phyloP scores from a whole-genome alignment of 2,797 vertebrate genomes.

The Epinephelus malabaricus region DNA sequence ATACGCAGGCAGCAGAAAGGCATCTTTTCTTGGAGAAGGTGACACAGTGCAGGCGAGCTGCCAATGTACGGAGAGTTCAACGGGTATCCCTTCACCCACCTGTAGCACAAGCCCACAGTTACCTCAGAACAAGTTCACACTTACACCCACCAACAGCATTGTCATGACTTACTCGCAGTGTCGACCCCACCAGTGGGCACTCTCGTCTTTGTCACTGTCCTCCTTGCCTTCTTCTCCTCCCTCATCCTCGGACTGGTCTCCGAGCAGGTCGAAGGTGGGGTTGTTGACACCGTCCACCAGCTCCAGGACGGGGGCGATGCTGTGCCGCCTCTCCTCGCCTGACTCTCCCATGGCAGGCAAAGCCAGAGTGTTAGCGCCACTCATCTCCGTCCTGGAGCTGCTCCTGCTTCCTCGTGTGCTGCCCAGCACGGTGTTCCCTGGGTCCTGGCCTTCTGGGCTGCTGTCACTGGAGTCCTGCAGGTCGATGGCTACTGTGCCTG shows the following conservation, averaged over 20 bases:
- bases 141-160: not conserved
- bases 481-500: slow-evolving; percentile 91
- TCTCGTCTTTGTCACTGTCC: slow-evolving; percentile 81
- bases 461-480: slow-evolving; percentile 89
- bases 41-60: slow-evolving; percentile 90
- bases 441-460: slow-evolving; percentile 85
- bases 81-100: slow-evolving; percentile 91
- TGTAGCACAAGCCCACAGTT: slow-evolving; percentile 68
- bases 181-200: slow-evolving; percentile 85
- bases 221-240: slow-evolving; percentile 86
- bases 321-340: slow-evolving; percentile 85
- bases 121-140: slow-evolving; percentile 2
- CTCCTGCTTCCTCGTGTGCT: slow-evolving; percentile 74
- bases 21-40: slow-evolving; percentile 90
- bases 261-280: slow-evolving; percentile 88
- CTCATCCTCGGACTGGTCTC: slow-evolving; percentile 89
- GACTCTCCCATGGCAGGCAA: slow-evolving; percentile 81
- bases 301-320: slow-evolving; percentile 90
- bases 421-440: slow-evolving; percentile 57
- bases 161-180: slow-evolving; percentile 83
- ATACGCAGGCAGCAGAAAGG: slow-evolving; percentile 90
- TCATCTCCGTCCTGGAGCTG: slow-evolving; percentile 78
- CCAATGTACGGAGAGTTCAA: slow-evolving; percentile 91
- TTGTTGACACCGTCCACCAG: slow-evolving; percentile 85
- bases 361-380: slow-evolving; percentile 83